A percentile compares a stretch with the other conserved stretches of the same genome.
Evolutionary conservation across 2,888 invertebrate genomes (phyloP).

Genomic region (Leptura quadrifasciata): DNA sequence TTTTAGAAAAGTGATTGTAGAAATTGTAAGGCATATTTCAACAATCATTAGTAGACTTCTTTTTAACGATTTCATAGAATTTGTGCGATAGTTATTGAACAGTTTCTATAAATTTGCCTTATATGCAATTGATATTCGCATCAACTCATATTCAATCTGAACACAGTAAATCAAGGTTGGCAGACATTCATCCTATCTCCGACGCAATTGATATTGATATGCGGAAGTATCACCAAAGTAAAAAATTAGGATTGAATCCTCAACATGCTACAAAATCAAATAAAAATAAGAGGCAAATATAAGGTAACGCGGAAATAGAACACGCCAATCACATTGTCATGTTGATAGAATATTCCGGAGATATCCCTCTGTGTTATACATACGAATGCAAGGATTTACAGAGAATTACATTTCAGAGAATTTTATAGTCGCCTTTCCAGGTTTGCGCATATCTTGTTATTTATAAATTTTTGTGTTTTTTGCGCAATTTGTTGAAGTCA

Average conservation of each 20-base stretch:
- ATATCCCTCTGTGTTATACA: slow-evolving; percentile 7
- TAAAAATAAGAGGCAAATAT: slow-evolving; percentile 7
- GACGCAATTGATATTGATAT: slow-evolving; percentile 1
- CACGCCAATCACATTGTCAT: slow-evolving; percentile 4
- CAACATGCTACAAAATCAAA: neutral
- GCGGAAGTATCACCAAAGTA: neutral
- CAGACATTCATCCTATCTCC: neutral
- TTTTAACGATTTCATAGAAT: no score
- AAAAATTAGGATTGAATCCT: neutral
- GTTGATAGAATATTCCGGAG: slow-evolving; percentile 4
- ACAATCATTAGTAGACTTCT: no score
- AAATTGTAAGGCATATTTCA: no score
- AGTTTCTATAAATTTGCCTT: neutral
- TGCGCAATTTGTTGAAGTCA: no score
- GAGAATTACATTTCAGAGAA: neutral
- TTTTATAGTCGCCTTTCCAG: neutral
- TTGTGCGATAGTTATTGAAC: no score
- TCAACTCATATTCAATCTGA: neutral
- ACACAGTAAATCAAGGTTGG: neutral
- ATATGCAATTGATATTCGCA: neutral
- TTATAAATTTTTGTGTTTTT: neutral
- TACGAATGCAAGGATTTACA: neutral
- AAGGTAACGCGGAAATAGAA: slow-evolving; percentile 1
- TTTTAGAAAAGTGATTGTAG: no score
- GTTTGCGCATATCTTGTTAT: neutral